Evolutionary conservation across 2,888 invertebrate genomes (phyloP).

Genomic region (Serrognathus titanus): DNA sequence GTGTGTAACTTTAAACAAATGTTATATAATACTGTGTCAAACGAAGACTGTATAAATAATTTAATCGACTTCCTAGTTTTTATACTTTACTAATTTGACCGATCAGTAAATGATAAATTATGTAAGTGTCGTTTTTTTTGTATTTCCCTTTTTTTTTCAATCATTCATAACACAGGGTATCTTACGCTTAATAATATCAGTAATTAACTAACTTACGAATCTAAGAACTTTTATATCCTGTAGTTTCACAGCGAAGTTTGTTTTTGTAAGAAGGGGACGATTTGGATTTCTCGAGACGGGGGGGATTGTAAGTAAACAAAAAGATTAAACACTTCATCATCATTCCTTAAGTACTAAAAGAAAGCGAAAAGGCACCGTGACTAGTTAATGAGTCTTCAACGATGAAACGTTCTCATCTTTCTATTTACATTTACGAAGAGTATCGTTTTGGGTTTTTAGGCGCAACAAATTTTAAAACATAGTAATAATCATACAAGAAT

Average conservation of each 20-base stretch:
- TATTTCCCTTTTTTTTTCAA: neutral
- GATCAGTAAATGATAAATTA: constrained; percentile 10
- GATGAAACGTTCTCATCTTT: constrained; percentile 9
- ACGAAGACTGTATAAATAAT: too few relatives aligned
- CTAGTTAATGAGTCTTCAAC: constrained; percentile 21
- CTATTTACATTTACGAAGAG: constrained; percentile 4
- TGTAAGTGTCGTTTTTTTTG: neutral
- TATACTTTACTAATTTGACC: too few relatives aligned
- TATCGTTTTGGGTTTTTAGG: neutral
- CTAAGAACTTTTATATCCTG: neutral
- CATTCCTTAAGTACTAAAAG: constrained; percentile 21
- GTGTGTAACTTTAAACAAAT: constrained; percentile 12
- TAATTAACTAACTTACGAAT: neutral
- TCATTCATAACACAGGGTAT: neutral
- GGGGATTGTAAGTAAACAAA: constrained; percentile 3
- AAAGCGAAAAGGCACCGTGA: constrained; percentile 19
- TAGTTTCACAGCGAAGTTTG: neutral
- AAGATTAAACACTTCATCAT: constrained; percentile 7
- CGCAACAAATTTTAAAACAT: too few relatives aligned
- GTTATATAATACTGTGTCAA: constrained; percentile 5
- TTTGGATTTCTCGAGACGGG: too few relatives aligned
- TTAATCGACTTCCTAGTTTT: too few relatives aligned
- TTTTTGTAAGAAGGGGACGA: neutral
- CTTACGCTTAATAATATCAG: neutral
- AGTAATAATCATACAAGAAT: too few relatives aligned